phyloP scores from a whole-genome alignment of 2,113 vertebrate species.

The Synchiropus splendidus region DNA sequence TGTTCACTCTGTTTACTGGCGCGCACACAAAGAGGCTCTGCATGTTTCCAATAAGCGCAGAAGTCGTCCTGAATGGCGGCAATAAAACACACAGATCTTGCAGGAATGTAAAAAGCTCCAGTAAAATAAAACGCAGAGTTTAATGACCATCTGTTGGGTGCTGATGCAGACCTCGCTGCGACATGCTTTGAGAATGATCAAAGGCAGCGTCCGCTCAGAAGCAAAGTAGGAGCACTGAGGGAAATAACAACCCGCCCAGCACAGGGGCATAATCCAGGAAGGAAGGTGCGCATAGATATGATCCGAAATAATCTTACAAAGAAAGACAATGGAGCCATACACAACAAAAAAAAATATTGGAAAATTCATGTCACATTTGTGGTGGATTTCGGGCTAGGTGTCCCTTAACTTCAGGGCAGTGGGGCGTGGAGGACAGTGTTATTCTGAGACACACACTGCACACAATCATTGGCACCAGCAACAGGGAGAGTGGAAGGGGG shows the following conservation, averaged over 20 bases:
- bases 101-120: constrained; percentile 51
- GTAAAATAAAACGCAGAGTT: constrained; percentile 67
- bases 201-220: constrained; percentile 47
- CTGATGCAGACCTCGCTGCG: constrained; percentile 44
- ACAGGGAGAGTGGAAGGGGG: too few species aligned
- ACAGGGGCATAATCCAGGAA: constrained; percentile 39
- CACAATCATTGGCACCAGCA: too few species aligned
- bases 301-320: too few species aligned
- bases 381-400: too few species aligned
- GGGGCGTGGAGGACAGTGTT: too few species aligned
- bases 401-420: too few species aligned
- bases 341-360: too few species aligned
- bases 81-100: constrained; percentile 63
- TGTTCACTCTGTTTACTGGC: too few species aligned
- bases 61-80: constrained; percentile 43
- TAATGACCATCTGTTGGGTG: constrained; percentile 68
- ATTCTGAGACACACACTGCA: too few species aligned
- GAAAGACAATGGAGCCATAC: too few species aligned
- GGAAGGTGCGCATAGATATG: too few species aligned
- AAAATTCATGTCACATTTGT: too few species aligned
- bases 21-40: constrained; percentile 20
- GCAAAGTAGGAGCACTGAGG: constrained; percentile 30
- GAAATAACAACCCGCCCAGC: constrained; percentile 53
- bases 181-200: constrained; percentile 59
- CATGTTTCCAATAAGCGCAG: constrained; percentile 54